Evolutionary conservation across 2,888 invertebrate species (phyloP).

Genomic region (Philaethria dido): DNA sequence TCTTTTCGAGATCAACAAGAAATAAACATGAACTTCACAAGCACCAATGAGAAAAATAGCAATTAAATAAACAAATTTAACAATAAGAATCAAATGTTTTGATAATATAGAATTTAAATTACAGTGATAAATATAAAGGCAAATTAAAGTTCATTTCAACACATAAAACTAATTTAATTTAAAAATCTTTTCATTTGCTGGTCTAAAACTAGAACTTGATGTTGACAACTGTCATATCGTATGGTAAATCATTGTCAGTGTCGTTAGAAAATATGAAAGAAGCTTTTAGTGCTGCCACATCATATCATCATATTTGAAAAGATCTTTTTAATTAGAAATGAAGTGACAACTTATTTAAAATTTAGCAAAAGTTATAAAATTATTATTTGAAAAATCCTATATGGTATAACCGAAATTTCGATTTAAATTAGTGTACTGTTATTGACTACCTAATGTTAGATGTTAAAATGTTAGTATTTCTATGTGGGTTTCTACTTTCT

Average conservation of each 20-base stretch:
- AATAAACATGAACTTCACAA: slow-evolving; percentile 24
- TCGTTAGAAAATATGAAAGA: neutral
- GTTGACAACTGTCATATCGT: slow-evolving; percentile 11
- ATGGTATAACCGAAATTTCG: too few species aligned
- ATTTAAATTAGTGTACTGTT: too few species aligned
- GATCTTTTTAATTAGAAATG: too few species aligned
- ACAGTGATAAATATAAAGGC: neutral
- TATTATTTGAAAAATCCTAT: too few species aligned
- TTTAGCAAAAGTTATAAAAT: too few species aligned
- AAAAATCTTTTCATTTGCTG: neutral
- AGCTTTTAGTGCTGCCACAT: slow-evolving; percentile 9
- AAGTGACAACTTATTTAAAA: too few species aligned
- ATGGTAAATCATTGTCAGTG: neutral
- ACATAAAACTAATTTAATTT: slow-evolving; percentile 12
- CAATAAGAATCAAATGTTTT: neutral
- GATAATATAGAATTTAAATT: neutral
- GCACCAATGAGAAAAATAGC: slow-evolving; percentile 4
- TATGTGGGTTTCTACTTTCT: too few species aligned
- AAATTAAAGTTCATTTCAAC: neutral
- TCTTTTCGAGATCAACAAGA: neutral
- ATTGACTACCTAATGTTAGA: too few species aligned
- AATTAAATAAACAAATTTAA: slow-evolving; percentile 8
- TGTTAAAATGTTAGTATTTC: too few species aligned
- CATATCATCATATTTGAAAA: slow-evolving; percentile 1
- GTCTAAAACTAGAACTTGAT: slow-evolving; percentile 12